Conservation (phyloP, 2,797 vertebrate species). For the Trachurus trachurus region DNA sequence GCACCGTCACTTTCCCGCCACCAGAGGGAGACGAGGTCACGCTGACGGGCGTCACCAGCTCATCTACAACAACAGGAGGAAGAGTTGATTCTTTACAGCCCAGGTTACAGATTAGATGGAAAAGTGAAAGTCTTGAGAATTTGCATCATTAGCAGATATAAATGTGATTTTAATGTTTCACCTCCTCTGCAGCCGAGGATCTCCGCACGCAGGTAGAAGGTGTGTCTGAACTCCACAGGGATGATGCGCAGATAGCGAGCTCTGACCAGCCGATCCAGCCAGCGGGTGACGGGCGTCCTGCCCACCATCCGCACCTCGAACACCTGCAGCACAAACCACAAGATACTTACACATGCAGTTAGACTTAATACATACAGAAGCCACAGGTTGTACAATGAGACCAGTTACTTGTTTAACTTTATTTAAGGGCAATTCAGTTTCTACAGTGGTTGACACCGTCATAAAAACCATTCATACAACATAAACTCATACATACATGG, state of each 20-base stretch:
- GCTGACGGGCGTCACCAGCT: constrained; percentile 77
- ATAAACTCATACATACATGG: too few species aligned
- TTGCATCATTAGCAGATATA: background rate
- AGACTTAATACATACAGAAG: background rate
- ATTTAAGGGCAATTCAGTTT: too few species aligned
- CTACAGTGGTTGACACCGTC: too few species aligned
- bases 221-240: constrained; percentile 85
- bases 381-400: too few species aligned
- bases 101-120: too few species aligned
- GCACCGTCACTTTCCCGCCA: constrained; percentile 61
- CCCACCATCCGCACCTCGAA: constrained; percentile 86
- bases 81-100: background rate
- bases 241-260: constrained; percentile 87
- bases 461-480: too few species aligned
- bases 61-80: constrained; percentile 66
- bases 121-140: too few species aligned
- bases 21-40: constrained; percentile 61
- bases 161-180: constrained; percentile 38
- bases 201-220: constrained; percentile 87
- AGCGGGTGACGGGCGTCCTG: constrained; percentile 81
- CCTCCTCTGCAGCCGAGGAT: constrained; percentile 87
- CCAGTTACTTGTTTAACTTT: too few species aligned
- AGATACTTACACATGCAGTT: background rate
- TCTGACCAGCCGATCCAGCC: constrained; percentile 81
- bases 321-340: constrained; percentile 62